phyloP scores from a whole-genome alignment of 2,888 invertebrate species.

The Drosophila peninsularis region DNA sequence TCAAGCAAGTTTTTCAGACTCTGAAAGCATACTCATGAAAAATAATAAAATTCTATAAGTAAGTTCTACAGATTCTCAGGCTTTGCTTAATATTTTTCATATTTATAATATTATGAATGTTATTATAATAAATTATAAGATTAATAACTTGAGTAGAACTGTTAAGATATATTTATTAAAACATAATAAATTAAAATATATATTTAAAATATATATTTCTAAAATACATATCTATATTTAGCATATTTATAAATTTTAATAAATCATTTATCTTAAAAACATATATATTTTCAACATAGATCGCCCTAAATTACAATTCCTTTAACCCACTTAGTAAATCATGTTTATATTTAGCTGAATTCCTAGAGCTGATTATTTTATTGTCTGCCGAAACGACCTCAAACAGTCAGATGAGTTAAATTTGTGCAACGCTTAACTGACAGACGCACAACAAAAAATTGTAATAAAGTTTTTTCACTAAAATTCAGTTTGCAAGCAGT shows the following conservation, averaged over 20 bases:
- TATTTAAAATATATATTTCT: too few species aligned
- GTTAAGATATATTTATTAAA: too few species aligned
- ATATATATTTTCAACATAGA: not conserved
- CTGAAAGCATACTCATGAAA: not conserved
- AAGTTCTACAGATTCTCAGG: not conserved
- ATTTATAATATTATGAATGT: too few species aligned
- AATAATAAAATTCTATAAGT: not conserved
- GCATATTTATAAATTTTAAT: not conserved
- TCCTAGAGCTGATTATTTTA: conserved; percentile 12
- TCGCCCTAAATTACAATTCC: too few species aligned
- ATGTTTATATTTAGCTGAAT: not conserved
- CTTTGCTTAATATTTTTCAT: not conserved
- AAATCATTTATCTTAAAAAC: not conserved
- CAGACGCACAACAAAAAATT: conserved; percentile 1
- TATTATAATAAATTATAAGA: too few species aligned
- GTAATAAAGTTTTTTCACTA: conserved; percentile 5
- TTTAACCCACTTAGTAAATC: not conserved
- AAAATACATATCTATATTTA: too few species aligned
- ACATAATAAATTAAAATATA: too few species aligned
- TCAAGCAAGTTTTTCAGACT: not conserved
- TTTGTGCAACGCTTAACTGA: conserved; percentile 28
- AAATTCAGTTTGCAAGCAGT: conserved; percentile 36
- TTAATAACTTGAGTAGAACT: not conserved
- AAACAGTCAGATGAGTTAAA: conserved; percentile 18
- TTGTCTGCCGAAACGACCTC: conserved; percentile 9